Evolutionary conservation across 2,888 invertebrate species (phyloP), one percentile per base, ranked within the genome.

Genomic region (Apomyelois bistriatella): DNA sequence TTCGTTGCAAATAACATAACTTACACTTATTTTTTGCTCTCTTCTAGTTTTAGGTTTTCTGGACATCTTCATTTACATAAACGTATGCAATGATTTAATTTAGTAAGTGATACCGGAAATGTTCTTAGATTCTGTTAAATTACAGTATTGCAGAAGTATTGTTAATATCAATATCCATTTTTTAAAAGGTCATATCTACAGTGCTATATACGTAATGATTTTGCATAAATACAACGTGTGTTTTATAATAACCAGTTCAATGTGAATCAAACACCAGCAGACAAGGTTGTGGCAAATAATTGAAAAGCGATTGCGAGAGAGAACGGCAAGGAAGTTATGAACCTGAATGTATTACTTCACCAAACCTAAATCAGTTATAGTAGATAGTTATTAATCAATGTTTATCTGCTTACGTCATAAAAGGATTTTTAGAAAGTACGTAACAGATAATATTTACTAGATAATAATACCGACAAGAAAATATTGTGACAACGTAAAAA

Each of bases 241-340:
- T 12, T 13, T 38, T 12, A 38, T 38, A 38, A 15, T 28, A 8
- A 5, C 13, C 13, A 13, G 28, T 22, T 5, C 42, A 10, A 12
- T 22, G 42, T 28, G 42, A 43, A 30, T 43, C 43, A 43, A 30
- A 43, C 43, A 30, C 30, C 41, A 13, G 30, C 30, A 30, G 13
- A 43, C 43, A 43, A 43, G 43, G 43, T 43, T 43, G 30, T 13
- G 1, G 13, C 28, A 13, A 43, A 43, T 43, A 43, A 43, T 43
- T 43, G 13, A 43, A 17, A 10, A 17, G 41, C 41, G 41, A 41
- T 41, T 41, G 41, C 41, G 41, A 22, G 42, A 43, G 43, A 43
- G 43, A 43, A 43, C 12, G 30, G 43, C 43, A 30, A 13, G 43
- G 28, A 30, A 3, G 22, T 3, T 43, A 43, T 30, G 28, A 28